Percentiles rank a stretch among this genome's conserved stretches.
phyloP scores from a whole-genome alignment of 2,113 vertebrate species.

The Planiliza haematocheilus region DNA sequence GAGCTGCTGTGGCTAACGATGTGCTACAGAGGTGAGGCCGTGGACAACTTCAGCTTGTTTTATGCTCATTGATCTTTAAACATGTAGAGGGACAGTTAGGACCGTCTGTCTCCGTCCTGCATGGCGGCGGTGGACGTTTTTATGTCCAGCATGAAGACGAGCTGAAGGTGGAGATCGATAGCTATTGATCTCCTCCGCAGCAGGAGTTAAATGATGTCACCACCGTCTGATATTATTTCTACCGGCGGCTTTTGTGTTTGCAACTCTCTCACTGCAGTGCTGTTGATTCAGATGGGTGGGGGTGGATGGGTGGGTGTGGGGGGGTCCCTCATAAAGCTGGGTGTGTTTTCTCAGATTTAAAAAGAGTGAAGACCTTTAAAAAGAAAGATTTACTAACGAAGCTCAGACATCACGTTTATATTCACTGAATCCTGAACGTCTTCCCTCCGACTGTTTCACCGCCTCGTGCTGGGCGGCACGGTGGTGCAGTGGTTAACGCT shows the following conservation, averaged over 20 bases:
- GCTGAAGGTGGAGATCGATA: conserved; percentile 77
- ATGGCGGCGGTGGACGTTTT: conserved; percentile 74
- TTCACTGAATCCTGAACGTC: too few species aligned
- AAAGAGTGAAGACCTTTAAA: too few species aligned
- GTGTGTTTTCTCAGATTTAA: conserved; percentile 5
- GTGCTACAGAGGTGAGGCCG: conserved; percentile 88
- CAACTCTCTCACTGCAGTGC: conserved; percentile 63
- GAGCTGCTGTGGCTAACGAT: conserved; percentile 91
- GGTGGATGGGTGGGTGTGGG: conserved; percentile 57
- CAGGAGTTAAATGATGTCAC: conserved; percentile 50
- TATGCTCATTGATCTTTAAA: too few species aligned
- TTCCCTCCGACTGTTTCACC: too few species aligned
- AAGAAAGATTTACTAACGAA: too few species aligned
- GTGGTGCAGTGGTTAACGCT: too few species aligned
- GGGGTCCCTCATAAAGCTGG: conserved; percentile 71
- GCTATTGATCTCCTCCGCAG: conserved; percentile 65
- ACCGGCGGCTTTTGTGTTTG: conserved; percentile 1
- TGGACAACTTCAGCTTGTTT: conserved; percentile 6
- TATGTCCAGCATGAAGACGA: conserved; percentile 72
- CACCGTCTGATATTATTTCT: conserved; percentile 23
- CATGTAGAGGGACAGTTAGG: too few species aligned
- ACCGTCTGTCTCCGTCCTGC: conserved; percentile 57
- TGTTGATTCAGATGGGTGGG: conserved; percentile 50
- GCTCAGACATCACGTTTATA: too few species aligned
- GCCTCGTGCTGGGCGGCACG: too few species aligned